Percentiles rank a stretch among this genome's conserved stretches.
These are phyloP conservation scores for Tetragonisca angustula DNA, from an alignment of 2,888 invertebrate species.

Conservation along the genomic window DNA sequence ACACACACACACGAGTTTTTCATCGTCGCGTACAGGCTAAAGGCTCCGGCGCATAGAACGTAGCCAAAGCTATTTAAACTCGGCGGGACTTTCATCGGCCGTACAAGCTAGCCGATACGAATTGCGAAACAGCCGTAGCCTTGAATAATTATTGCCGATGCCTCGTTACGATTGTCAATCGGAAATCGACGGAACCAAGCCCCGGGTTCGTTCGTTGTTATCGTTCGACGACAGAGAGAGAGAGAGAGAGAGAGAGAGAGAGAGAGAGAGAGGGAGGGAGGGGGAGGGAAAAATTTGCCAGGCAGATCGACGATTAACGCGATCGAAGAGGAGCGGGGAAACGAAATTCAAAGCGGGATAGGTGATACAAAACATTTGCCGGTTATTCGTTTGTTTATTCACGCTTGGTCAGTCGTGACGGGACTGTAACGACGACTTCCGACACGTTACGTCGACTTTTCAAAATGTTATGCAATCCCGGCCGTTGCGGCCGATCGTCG, in stretches of 20 bases:
- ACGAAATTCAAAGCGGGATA: conserved; percentile 31
- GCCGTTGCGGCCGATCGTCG: conserved; percentile 32
- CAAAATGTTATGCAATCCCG: conserved; percentile 61
- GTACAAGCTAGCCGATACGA: conserved; percentile 45
- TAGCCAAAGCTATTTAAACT: conserved; percentile 51
- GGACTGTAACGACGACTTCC: conserved; percentile 63
- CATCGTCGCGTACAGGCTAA: too few species aligned
- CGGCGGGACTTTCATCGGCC: conserved; percentile 63
- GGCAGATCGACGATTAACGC: neutral
- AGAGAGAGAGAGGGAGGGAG: too few species aligned
- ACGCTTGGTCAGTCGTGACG: conserved; percentile 67
- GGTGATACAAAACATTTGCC: conserved; percentile 42
- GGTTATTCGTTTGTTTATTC: conserved; percentile 66
- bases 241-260: too few species aligned
- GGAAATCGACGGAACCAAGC: conserved; percentile 33
- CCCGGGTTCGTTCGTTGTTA: neutral
- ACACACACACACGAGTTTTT: neutral
- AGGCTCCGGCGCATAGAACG: neutral
- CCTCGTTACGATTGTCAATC: conserved; percentile 47
- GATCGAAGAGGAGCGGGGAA: neutral
- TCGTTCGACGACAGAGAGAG: conserved; percentile 8
- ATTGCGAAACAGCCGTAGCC: conserved; percentile 54
- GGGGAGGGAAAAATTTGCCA: neutral
- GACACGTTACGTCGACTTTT: conserved; percentile 67
- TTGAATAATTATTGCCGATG: conserved; percentile 66